These are phyloP conservation scores for Netelia fuscicornis DNA, from an alignment of 2,888 invertebrate genomes.

Conservation along the genomic window DNA sequence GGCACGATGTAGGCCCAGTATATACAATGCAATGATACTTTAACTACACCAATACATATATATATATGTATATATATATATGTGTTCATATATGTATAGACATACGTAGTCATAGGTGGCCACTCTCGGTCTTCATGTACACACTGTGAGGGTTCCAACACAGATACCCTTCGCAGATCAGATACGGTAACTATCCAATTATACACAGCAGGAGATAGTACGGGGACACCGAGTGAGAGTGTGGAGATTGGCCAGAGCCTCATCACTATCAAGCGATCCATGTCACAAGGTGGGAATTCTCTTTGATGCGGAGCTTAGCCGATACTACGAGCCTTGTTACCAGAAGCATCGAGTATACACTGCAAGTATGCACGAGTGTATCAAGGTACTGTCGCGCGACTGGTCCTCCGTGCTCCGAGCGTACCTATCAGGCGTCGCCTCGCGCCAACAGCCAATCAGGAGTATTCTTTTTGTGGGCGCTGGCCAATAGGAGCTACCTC, in stretches of 20 bases:
- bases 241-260: constrained; percentile 39
- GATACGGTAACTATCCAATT: background rate
- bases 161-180: background rate
- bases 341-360: constrained; percentile 44
- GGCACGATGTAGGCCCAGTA: constrained; percentile 54
- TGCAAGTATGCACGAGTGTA: constrained; percentile 30
- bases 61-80: background rate
- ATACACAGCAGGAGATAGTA: background rate
- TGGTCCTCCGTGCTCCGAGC: background rate
- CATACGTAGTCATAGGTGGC: background rate
- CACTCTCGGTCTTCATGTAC: background rate
- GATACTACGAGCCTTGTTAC: constrained; percentile 58
- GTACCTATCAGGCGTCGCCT: too few species aligned
- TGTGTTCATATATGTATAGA: background rate
- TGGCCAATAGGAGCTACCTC: too few species aligned
- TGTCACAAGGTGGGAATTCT: constrained; percentile 77
- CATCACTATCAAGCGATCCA: constrained; percentile 68
- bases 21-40: constrained; percentile 74
- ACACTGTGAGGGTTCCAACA: background rate
- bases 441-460: too few species aligned
- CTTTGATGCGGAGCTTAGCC: constrained; percentile 75
- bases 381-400: constrained; percentile 30
- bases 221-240: background rate
- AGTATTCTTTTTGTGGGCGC: too few species aligned
- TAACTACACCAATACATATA: constrained; percentile 74